Evolutionary conservation across 2,797 vertebrate genomes (phyloP), one percentile per base, ranked within the genome.

Genomic region (Manis crassicaudata): DNA sequence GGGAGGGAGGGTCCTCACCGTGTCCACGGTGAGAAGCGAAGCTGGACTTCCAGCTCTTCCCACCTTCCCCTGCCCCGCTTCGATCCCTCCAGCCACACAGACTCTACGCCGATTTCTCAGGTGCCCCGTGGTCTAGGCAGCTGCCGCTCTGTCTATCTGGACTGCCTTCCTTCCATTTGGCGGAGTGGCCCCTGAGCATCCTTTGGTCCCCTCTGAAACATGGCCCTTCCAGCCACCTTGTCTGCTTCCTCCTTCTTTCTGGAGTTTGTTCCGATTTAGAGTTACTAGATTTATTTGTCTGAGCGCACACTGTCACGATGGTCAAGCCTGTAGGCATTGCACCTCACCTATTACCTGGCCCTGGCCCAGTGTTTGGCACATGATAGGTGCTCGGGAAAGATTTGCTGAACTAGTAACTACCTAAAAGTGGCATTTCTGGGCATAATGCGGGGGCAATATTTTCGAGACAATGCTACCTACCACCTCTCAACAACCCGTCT

Each of bases 321-420:
- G 9, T 72, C 1, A 16, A 10, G 27, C 40, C 40, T 37, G 32
- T 5, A 2, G 20, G 32, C 25, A 0, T 1, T 3, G n/a, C 12
- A 25, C 40, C 3, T n/a, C 40, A 20, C 32, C 27, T 16, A 5
- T 11, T 6, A 20, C 73, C 27, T 1, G 16, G 11, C 52, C 73
- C 50, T 50, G 72, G 20, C 46, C 7, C 20, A 23, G 43, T 10
- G 50, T n/a, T 56, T 67, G 43, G 43, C 63, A 81, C 27, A 35
- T 2, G 14, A 2, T 1, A 43, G 52, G 13, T 35, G 25, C 70
- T 67, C 56, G 35, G 13, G 14, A 32, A 85, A 82, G 81, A 72
- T 16, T 3, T 21, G 7, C n/a, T 67, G 25, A 7, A 56, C 32
- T 23, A 21, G 11, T 32, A 13, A 23, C 29, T 70, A n/a, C 56